Base-by-base conservation (phyloP, 1,140 invertebrate species). In the Bombus picipes region DNA sequence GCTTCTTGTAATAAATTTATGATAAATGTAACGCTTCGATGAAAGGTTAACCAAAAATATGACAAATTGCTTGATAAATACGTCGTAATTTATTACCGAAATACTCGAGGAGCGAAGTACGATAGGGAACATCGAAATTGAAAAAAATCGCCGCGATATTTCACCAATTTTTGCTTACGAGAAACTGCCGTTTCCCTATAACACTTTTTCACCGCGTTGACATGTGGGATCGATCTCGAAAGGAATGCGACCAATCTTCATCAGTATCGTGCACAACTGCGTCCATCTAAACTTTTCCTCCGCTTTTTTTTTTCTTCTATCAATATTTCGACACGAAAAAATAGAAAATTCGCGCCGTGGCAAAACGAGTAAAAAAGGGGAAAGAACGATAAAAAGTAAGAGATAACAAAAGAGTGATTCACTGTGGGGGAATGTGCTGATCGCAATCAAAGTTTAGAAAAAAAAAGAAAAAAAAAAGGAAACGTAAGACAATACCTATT, bases 401-500 rank as follows among this genome's bases (percentile, higher is more conserved):
- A 34, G n/a, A 34, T 34, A 39, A 71, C 68, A 28, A 71, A 71
- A 39, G 68, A 39, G 5, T 13, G 22, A 71, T 71, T 71, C 37
- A 39, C 34, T 34, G 68, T 39, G 12, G 37, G 34, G 37, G 13
- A 71, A 28, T 39, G 68, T 28, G 12, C 34, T 68, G 66, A 68
- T 68, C 66, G 66, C 37, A 13, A 28, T 37, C 12, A 71, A 71
- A 71, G 68, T 71, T 71, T 37, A 37, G 41, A 28, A 3, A n/a
- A n/a, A n/a, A n/a, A 62, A 10, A 59, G 0, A 10, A 5, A 59
- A n/a, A 10, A 25, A 4, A 3, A 12, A 59, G 25, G 25, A 8
- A 53, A 28, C 34, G 32, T 43, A 28, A 62, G 77, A 66, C 65
- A 88, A 88, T 88, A 87, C 87, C 25, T 65, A 91, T 91, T 81